These are phyloP conservation scores for Gymnopithys bicolor DNA, from an alignment of 2,797 vertebrate species.

Conservation along the genomic window DNA sequence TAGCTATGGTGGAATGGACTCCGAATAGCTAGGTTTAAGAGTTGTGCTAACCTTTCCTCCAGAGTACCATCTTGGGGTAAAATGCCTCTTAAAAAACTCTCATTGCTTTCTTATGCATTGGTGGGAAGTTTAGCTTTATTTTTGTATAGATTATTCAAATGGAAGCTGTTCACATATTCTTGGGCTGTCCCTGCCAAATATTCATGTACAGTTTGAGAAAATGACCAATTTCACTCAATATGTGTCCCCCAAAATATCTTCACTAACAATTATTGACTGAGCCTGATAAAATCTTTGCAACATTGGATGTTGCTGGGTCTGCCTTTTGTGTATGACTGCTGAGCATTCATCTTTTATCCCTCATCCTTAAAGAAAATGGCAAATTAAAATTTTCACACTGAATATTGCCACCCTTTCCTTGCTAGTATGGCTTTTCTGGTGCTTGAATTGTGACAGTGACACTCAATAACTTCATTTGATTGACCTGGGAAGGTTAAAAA, in stretches of 20 bases:
- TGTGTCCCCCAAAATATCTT: not conserved
- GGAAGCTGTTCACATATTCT: not conserved
- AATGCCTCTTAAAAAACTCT: not conserved
- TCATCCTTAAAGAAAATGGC: not conserved
- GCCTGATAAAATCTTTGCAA: not conserved
- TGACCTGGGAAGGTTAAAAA: not conserved
- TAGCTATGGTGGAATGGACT: not conserved
- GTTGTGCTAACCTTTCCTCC: not conserved
- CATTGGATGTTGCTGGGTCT: not conserved
- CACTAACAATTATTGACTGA: not conserved
- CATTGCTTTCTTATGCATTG: not conserved
- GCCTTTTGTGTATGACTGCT: not conserved
- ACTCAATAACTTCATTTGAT: not conserved
- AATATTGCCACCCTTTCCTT: not conserved
- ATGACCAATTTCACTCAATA: not conserved
- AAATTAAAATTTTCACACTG: not conserved
- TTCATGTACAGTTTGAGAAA: not conserved
- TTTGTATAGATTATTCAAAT: not conserved
- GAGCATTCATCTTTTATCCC: not conserved
- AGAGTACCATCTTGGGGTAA: not conserved
- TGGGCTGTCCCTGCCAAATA: not conserved
- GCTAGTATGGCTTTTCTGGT: not conserved
- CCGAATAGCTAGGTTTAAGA: not conserved
- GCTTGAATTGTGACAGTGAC: not conserved
- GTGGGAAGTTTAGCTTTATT: not conserved